Percentiles rank a stretch among this genome's conserved stretches.
phyloP scores from a whole-genome alignment of 2,113 vertebrate species.

The Pogona vitticeps region DNA sequence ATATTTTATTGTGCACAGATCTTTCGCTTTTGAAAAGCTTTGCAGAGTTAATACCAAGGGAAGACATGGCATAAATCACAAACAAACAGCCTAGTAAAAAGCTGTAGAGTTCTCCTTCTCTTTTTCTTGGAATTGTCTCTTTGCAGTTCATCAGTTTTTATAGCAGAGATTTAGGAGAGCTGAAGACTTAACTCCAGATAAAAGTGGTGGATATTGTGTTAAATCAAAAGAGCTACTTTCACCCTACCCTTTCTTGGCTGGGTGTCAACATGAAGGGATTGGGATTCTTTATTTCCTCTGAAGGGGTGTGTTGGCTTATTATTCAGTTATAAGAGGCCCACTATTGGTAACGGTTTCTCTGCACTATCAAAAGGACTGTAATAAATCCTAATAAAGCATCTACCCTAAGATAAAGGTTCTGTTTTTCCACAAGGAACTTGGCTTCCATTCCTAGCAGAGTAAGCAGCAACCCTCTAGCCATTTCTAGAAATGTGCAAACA shows the following conservation, averaged over 20 bases:
- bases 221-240: slow-evolving; percentile 52
- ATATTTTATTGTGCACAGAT: background rate
- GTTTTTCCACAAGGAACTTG: slow-evolving; percentile 35
- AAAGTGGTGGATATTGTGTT: slow-evolving; percentile 45
- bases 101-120: slow-evolving; percentile 7
- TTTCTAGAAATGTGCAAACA: background rate
- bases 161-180: slow-evolving; percentile 13
- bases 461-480: slow-evolving; percentile 13
- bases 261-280: slow-evolving; percentile 41
- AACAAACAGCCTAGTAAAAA: background rate
- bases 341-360: slow-evolving; percentile 56
- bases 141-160: slow-evolving; percentile 61
- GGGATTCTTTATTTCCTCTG: slow-evolving; percentile 31
- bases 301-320: slow-evolving; percentile 45
- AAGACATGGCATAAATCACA: slow-evolving; percentile 44
- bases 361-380: slow-evolving; percentile 41
- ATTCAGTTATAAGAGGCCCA: slow-evolving; percentile 24
- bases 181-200: slow-evolving; percentile 46
- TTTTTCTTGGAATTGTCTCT: slow-evolving; percentile 33
- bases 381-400: slow-evolving; percentile 58
- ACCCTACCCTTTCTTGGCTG: slow-evolving; percentile 22
- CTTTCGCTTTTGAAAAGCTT: slow-evolving; percentile 33
- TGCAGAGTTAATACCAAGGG: slow-evolving; percentile 45
- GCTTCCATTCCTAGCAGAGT: slow-evolving; percentile 14
- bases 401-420: slow-evolving; percentile 48